Evolutionary conservation across 2,113 vertebrate species (phyloP).

Genomic region (Aptenodytes patagonicus): DNA sequence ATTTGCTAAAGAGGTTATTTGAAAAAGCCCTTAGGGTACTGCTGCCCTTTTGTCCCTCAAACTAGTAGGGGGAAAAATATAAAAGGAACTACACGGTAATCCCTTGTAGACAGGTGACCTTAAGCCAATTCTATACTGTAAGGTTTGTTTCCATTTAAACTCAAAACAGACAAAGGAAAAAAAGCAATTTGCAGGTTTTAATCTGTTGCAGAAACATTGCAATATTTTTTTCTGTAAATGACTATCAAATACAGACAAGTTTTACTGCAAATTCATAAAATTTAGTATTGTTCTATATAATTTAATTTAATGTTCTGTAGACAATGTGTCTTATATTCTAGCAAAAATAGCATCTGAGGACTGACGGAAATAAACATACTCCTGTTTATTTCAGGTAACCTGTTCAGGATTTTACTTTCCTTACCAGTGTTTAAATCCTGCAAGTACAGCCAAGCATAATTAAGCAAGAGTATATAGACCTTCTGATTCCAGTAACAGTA

Average conservation of each 20-base stretch:
- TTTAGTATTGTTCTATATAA: neutral
- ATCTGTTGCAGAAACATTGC: neutral
- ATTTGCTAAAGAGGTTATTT: conserved; percentile 68
- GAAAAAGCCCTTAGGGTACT: conserved; percentile 40
- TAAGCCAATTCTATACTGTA: conserved; percentile 62
- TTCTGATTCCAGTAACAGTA: neutral
- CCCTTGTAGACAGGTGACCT: conserved; percentile 73
- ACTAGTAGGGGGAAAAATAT: conserved; percentile 24
- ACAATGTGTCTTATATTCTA: neutral
- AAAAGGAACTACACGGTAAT: conserved; percentile 59
- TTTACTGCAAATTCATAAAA: neutral
- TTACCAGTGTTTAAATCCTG: neutral
- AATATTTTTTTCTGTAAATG: neutral
- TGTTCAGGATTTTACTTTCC: neutral
- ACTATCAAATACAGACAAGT: neutral
- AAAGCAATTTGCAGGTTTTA: conserved; percentile 34
- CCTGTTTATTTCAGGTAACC: neutral
- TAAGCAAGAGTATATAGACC: neutral
- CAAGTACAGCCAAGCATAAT: neutral
- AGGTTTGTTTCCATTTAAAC: conserved; percentile 63
- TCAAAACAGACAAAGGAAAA: conserved; percentile 40
- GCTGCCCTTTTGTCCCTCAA: conserved; percentile 46
- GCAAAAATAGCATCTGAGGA: neutral
- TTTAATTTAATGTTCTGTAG: neutral
- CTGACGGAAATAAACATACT: neutral